phyloP scores from a whole-genome alignment of 1,140 invertebrate species.

The Drosophila fuyamai region DNA sequence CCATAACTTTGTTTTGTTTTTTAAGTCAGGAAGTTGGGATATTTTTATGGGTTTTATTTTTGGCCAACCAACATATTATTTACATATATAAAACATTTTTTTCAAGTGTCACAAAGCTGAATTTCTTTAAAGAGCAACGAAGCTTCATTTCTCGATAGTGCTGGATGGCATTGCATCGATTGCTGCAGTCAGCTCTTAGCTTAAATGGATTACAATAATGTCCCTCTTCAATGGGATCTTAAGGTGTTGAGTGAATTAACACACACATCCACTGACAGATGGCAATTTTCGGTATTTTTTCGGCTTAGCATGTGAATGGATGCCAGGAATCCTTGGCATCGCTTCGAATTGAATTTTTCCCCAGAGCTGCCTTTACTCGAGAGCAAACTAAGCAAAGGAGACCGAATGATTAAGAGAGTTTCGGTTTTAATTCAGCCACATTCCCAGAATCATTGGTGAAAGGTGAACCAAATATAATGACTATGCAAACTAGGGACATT shows the following conservation, averaged over 20 bases:
- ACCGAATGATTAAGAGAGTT: slow-evolving; percentile 28
- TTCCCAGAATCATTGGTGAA: neutral
- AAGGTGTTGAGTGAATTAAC: slow-evolving; percentile 54
- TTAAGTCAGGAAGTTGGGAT: too few relatives aligned
- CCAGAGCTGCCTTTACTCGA: slow-evolving; percentile 1
- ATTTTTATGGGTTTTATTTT: too few relatives aligned
- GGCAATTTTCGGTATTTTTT: slow-evolving; percentile 29
- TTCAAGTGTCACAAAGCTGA: neutral
- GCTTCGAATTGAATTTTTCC: slow-evolving; percentile 37
- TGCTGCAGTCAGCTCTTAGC: slow-evolving; percentile 38
- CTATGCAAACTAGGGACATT: slow-evolving; percentile 12
- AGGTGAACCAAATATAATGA: slow-evolving; percentile 27
- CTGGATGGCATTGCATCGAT: slow-evolving; percentile 32
- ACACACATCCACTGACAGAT: slow-evolving; percentile 15
- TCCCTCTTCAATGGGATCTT: slow-evolving; percentile 28
- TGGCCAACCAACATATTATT: too few relatives aligned
- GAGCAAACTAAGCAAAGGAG: neutral
- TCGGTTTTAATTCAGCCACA: slow-evolving; percentile 12
- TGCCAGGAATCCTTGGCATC: slow-evolving; percentile 15
- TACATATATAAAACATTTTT: too few relatives aligned
- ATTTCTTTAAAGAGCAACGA: slow-evolving; percentile 44
- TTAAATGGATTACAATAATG: slow-evolving; percentile 57
- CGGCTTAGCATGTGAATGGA: slow-evolving; percentile 25
- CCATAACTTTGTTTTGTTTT: too few relatives aligned
- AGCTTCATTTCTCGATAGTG: slow-evolving; percentile 12